Evolutionary conservation across 2,113 vertebrate genomes (phyloP), one percentile per base, ranked within the genome.

Genomic region (Agapornis roseicollis): DNA sequence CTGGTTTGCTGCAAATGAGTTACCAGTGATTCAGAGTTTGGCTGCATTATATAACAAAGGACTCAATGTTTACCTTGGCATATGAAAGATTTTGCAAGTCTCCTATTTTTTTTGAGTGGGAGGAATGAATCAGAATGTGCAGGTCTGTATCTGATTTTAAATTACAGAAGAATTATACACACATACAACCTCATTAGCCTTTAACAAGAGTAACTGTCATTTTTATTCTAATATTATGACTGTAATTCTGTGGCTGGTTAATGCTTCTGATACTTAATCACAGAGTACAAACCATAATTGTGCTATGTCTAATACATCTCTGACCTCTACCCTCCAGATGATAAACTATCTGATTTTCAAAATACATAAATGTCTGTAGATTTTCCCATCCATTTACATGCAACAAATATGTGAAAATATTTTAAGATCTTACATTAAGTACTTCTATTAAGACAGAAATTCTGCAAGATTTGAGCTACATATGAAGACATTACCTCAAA

Each of bases 161-260:
- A 92, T 85, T 90, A 85, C 52, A 79, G 56, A 90, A 84, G 61
- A 90, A 61, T 58, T 92, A 65, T 60, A 88, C 15, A 65, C 41
- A 78, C 80, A 92, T 3, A 25, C 47, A 95, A 93, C 80, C 90
- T 95, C 88, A 92, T 94, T 86, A 96, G 88, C 79, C 88, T 90
- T 90, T 96, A 86, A 96, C 88, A 96, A 81, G 92, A 96, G 49
- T n/a, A 96, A 85, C 77, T 90, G 92, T 93, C 96, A 96, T 90
- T 86, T 96, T 95, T 90, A 90, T 93, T 95, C 88, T 53, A 90
- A 90, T 94, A 71, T 91, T 94, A 94, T 94, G 93, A 93, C 88
- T 86, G 64, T 56, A 84, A 83, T 1, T 18, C 61, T 85, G 83
- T 85, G 73, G 70, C 77, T 95, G 66, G 53, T 86, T 96, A 94